Evolutionary conservation across 2,113 vertebrate genomes (phyloP).

Genomic region (Turnix velox): DNA sequence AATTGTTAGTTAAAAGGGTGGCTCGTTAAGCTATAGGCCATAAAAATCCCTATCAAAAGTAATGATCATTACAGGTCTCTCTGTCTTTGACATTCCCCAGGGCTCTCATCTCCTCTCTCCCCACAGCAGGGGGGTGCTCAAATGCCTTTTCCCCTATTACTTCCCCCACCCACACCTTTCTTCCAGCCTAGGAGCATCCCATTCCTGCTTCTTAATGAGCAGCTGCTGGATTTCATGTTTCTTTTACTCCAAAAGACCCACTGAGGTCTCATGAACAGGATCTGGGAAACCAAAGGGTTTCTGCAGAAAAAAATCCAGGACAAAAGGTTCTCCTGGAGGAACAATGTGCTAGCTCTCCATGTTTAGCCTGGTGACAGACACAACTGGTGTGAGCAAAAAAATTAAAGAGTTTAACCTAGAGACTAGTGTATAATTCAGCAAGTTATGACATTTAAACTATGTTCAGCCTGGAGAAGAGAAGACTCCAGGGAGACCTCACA

Average conservation of each 20-base stretch:
- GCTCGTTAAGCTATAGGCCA: background rate
- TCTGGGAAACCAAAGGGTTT: background rate
- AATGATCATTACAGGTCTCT: background rate
- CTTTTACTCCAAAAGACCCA: background rate
- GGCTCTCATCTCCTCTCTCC: background rate
- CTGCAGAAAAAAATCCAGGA: accelerated
- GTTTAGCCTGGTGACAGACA: background rate
- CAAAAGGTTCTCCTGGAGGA: background rate
- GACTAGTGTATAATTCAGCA: accelerated
- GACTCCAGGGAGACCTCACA: too few species aligned
- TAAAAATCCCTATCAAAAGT: background rate
- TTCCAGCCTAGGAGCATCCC: background rate
- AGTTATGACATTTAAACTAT: accelerated
- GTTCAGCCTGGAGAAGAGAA: too few species aligned
- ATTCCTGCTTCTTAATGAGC: background rate
- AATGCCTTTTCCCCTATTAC: background rate
- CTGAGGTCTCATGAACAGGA: accelerated
- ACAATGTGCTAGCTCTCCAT: too few species aligned
- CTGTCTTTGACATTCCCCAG: background rate
- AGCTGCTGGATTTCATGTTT: background rate
- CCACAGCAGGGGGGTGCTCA: too few species aligned
- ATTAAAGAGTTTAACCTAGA: accelerated
- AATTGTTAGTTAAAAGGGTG: background rate
- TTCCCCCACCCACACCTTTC: background rate
- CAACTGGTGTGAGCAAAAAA: background rate